phyloP scores from a whole-genome alignment of 2,888 invertebrate species.

The Tetranychus piercei region DNA sequence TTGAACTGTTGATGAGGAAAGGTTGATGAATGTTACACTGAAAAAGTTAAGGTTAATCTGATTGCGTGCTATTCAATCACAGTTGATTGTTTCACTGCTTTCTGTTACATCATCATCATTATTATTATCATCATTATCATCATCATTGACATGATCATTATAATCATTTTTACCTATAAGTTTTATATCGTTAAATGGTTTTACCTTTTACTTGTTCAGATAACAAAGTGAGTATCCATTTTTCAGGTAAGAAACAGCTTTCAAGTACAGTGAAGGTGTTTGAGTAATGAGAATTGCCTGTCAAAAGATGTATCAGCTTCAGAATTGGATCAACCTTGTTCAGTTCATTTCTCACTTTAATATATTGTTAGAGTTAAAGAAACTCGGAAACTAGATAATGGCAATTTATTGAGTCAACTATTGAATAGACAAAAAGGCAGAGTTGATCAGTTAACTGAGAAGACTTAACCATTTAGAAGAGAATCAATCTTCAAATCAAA shows the following conservation, averaged over 20 bases:
- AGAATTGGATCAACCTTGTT: neutral
- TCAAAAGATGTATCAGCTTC: neutral
- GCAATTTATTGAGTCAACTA: neutral
- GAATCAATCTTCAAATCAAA: neutral
- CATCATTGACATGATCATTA: neutral
- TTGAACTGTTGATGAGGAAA: neutral
- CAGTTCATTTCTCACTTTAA: neutral
- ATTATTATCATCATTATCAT: neutral
- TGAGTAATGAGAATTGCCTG: slow-evolving; percentile 8
- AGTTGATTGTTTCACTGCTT: neutral
- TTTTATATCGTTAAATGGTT: neutral
- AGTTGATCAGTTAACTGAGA: neutral
- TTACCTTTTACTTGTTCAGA: neutral
- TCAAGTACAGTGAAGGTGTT: neutral
- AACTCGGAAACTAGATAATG: slow-evolving; percentile 1
- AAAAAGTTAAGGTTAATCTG: neutral
- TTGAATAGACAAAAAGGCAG: neutral
- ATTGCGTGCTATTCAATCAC: neutral
- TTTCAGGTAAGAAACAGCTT: neutral
- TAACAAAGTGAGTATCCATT: too few relatives aligned
- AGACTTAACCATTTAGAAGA: neutral
- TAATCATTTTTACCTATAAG: neutral
- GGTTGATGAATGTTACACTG: neutral
- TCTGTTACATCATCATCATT: neutral
- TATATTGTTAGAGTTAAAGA: neutral